Conservation (phyloP, 2,113 vertebrate genomes). For the Callorhinus ursinus region DNA sequence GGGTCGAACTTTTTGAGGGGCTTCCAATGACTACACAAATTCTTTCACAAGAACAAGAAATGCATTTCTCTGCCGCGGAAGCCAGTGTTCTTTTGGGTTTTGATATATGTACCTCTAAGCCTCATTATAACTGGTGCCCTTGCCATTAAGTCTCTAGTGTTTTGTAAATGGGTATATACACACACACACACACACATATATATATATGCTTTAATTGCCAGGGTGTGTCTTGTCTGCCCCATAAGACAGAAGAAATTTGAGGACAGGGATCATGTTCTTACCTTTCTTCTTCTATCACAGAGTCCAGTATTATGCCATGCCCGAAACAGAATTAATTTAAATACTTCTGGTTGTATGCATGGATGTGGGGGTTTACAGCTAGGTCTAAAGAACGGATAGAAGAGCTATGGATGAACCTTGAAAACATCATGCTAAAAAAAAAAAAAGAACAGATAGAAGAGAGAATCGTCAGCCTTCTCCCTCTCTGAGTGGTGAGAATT, state of each 20-base stretch:
- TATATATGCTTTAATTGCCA: not conserved
- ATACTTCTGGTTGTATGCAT: not conserved
- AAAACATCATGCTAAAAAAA: not conserved
- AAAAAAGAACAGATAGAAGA: not conserved
- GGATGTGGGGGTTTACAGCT: not conserved
- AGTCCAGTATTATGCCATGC: not conserved
- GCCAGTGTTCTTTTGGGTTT: not conserved
- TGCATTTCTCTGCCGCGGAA: not conserved
- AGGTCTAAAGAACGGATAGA: not conserved
- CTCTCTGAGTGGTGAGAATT: not conserved
- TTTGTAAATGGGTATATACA: not conserved
- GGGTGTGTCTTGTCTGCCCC: not conserved
- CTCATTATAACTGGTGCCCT: not conserved
- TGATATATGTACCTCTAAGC: not conserved
- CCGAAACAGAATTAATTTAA: not conserved
- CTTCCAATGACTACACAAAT: not conserved
- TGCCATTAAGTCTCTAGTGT: not conserved
- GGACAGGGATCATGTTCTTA: not conserved
- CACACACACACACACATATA: too few relatives aligned
- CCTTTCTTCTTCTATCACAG: not conserved
- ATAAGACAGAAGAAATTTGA: constrained; percentile 13
- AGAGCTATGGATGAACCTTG: not conserved
- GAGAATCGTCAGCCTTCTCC: not conserved
- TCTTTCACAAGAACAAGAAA: constrained; percentile 24
- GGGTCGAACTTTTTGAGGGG: not conserved